Evolutionary conservation across 2,113 vertebrate genomes (phyloP).

Genomic region (Callopanchax toddi): DNA sequence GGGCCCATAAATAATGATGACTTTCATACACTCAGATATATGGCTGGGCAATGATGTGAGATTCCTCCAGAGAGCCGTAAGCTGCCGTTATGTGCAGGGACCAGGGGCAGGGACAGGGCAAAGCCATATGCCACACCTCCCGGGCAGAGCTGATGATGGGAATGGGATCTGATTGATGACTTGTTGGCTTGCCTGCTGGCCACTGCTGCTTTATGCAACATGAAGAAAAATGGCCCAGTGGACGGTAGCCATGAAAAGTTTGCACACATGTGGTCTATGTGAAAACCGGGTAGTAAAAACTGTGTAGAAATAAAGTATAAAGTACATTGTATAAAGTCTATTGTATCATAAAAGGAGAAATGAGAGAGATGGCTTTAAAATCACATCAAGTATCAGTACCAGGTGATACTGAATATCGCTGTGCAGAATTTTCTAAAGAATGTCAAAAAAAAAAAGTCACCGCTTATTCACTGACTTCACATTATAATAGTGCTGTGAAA

Average conservation of each 20-base stretch:
- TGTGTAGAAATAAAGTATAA: background rate
- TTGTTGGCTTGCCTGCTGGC: constrained; percentile 57
- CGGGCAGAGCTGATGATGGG: constrained; percentile 59
- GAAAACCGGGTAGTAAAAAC: constrained; percentile 37
- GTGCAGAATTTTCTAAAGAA: no score
- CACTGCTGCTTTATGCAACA: constrained; percentile 53
- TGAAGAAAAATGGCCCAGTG: constrained; percentile 55
- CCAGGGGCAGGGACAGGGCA: constrained; percentile 55
- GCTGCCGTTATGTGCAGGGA: constrained; percentile 67
- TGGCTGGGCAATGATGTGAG: constrained; percentile 67
- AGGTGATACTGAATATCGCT: background rate
- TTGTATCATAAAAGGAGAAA: constrained; percentile 12
- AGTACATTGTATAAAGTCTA: no score
- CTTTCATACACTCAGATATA: constrained; percentile 66
- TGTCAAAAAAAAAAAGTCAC: no score
- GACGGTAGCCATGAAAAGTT: constrained; percentile 46
- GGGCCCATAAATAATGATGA: constrained; percentile 62
- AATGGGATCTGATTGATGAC: constrained; percentile 69
- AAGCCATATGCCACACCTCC: constrained; percentile 59
- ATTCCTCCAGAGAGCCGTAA: constrained; percentile 69
- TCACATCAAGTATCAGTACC: background rate
- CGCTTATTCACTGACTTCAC: no score
- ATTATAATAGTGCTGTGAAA: no score
- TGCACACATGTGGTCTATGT: constrained; percentile 29
- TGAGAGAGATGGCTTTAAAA: constrained; percentile 19